Base-by-base conservation (phyloP, 2,797 vertebrate species). In the Pantherophis vulpinus region DNA sequence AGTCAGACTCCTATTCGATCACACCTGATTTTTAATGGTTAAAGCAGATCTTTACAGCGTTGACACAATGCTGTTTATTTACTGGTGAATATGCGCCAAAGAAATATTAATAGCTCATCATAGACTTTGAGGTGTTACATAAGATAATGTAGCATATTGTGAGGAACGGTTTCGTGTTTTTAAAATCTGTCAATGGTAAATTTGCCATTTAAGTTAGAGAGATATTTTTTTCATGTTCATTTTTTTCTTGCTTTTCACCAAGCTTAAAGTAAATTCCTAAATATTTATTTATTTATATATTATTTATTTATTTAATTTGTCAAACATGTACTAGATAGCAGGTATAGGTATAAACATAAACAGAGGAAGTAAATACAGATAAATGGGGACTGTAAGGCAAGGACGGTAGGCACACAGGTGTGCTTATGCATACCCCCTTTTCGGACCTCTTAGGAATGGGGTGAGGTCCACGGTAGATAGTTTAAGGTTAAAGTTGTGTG, bases 51-150 rank as follows among this genome's bases (percentile, higher is more conserved):
- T 87, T 91, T 59, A 88, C 61, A 88, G 55, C 12, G 8, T 29
- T 74, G 42, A 56, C 54, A 37, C 42, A 91, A 14, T 5, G 14
- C 27, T 60, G 9, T 55, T 93, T 83, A 91, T n/a, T 93, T 88
- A 87, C 60, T 54, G 13, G 56, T 23, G 88, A 93, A 91, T 83
- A 61, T 32, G 29, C 18, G 18, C 13, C 11, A 83, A 60, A 29
- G 23, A 89, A 92, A 58, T 88, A 88, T 70, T 58, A 70, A 86
- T 92, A 90, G 61, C 60, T 83, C 51, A 79, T 92, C 70, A 88
- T 47, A 58, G 20, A 37, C 13, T 25, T 86, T 86, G 37, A 63
- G 58, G 29, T 25, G 27, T 86, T 42, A 87, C 27, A 32, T 90
- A 54, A 90, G 58, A 86, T 12, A 86, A 13, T 2, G 1, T 1